Conservation (phyloP, 2,797 vertebrate species). For the Balearica regulorum region DNA sequence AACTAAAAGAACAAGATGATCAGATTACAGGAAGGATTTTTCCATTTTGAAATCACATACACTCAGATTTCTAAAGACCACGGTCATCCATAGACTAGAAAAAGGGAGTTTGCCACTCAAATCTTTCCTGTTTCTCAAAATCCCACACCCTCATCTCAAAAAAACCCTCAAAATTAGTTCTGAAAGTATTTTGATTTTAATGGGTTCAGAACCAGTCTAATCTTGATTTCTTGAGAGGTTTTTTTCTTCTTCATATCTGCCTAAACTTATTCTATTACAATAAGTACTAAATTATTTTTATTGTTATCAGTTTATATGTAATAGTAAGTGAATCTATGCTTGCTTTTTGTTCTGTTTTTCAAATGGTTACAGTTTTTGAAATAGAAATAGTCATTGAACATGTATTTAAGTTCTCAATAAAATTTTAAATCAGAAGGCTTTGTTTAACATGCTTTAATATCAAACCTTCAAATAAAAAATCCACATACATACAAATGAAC, state of each 20-base stretch:
- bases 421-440: neutral
- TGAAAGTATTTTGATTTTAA: neutral
- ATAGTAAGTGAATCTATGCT: neutral
- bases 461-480: neutral
- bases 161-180: neutral
- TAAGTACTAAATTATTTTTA: neutral
- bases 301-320: neutral
- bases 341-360: neutral
- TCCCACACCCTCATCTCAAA: fast-evolving
- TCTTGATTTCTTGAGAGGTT: neutral
- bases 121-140: neutral
- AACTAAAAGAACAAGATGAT: neutral
- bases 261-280: neutral
- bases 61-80: neutral
- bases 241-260: neutral
- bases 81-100: neutral
- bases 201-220: neutral
- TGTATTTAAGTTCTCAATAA: neutral
- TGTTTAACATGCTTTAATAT: neutral
- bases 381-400: neutral
- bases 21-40: neutral
- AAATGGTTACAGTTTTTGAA: neutral
- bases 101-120: neutral
- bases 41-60: neutral
- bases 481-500: neutral